Evolutionary conservation across 2,888 invertebrate genomes (phyloP).

Genomic region (Agrotis clavis): DNA sequence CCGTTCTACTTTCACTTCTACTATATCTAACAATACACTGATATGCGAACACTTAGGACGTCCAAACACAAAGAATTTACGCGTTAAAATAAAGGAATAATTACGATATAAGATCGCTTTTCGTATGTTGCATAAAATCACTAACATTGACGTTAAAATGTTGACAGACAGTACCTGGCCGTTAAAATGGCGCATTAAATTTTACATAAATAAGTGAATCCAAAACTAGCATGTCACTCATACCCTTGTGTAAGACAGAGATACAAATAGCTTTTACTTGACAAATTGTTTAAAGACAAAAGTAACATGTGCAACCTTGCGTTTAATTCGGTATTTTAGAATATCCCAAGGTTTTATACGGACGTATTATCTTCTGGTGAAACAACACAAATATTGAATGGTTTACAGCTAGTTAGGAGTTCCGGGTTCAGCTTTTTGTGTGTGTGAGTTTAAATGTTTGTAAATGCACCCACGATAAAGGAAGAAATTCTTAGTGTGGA

Average conservation of each 20-base stretch:
- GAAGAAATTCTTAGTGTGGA: too few relatives aligned
- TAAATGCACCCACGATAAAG: too few relatives aligned
- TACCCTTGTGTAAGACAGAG: background rate
- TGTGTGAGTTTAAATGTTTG: too few relatives aligned
- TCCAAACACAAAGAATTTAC: constrained; percentile 35
- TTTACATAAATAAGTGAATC: background rate
- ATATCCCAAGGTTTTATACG: too few relatives aligned
- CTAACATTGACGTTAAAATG: constrained; percentile 11
- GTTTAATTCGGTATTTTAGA: too few relatives aligned
- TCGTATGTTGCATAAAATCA: constrained; percentile 10
- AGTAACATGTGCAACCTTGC: too few relatives aligned
- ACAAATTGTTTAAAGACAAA: too few relatives aligned
- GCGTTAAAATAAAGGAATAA: background rate
- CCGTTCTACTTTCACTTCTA: constrained; percentile 30
- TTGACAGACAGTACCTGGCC: constrained; percentile 14
- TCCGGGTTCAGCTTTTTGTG: too few relatives aligned
- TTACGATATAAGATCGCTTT: constrained; percentile 8
- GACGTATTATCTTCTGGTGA: too few relatives aligned
- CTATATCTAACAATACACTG: constrained; percentile 28
- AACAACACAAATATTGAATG: too few relatives aligned
- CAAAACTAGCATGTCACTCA: background rate
- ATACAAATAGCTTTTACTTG: too few relatives aligned
- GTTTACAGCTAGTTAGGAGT: too few relatives aligned
- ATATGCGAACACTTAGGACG: constrained; percentile 28
- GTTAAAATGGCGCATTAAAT: background rate